These are phyloP conservation scores for Tubiluchus corallicola DNA, from an alignment of 2,888 invertebrate genomes.

Conservation along the genomic window DNA sequence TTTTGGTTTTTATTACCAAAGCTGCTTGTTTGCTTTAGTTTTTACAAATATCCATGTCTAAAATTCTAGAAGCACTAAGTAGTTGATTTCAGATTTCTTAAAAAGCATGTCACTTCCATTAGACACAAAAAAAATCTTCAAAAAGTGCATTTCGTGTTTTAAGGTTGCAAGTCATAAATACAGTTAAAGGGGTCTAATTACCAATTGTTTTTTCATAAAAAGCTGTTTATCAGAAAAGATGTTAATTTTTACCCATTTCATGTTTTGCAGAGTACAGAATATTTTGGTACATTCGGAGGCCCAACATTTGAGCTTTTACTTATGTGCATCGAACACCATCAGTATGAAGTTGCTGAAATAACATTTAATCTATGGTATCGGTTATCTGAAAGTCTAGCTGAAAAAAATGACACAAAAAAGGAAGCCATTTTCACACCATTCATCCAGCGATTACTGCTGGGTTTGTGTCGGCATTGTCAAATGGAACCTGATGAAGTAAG, in stretches of 20 bases:
- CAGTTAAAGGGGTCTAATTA: conserved; percentile 4
- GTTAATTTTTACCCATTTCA: conserved; percentile 8
- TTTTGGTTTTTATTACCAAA: no score
- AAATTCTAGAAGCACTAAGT: no score
- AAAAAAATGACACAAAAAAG: conserved; percentile 58
- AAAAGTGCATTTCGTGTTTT: no score
- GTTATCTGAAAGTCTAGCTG: conserved; percentile 79
- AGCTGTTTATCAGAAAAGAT: neutral
- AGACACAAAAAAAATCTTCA: no score
- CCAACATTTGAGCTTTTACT: conserved; percentile 79
- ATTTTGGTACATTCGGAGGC: no score
- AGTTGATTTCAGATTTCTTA: no score
- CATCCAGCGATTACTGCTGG: conserved; percentile 69
- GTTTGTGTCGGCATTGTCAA: conserved; percentile 78
- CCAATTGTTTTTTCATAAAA: neutral
- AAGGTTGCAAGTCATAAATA: neutral
- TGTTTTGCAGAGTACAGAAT: conserved; percentile 28
- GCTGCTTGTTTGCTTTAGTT: no score
- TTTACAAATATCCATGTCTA: no score
- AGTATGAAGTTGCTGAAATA: conserved; percentile 73
- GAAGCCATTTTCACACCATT: conserved; percentile 70
- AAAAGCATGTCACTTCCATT: no score
- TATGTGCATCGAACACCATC: conserved; percentile 84
- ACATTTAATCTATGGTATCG: conserved; percentile 95
- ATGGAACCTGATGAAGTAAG: conserved; percentile 76